Base-by-base conservation (phyloP, 2,113 vertebrate genomes). In the Buteo buteo region DNA sequence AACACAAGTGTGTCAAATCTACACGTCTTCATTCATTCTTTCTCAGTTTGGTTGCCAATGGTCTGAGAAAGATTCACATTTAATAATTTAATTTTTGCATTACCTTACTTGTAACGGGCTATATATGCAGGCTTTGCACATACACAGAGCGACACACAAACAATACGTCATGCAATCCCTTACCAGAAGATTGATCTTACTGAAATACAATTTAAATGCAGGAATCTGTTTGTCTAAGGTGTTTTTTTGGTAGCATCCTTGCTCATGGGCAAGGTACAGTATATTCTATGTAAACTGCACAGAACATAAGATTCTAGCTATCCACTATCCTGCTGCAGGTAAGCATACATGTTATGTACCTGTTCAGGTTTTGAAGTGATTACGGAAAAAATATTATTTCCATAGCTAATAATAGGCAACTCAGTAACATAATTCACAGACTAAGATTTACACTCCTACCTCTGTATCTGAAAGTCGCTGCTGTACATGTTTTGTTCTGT, bases 401-500 rank as follows among this genome's bases (percentile, higher is more conserved):
- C 36, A n/a, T 11, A 78, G 59, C 25, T 40, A 34, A 1, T 13
- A 55, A 45, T 3, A 74, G 47, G 21, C 28, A 96, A 44, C 29
- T 72, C 31, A 28, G 73, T 7, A 73, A 21, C 12, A 34, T 69
- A 31, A 86, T 50, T 34, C 49, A 69, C 29, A 19, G 65, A 45
- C 11, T 36, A 29, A 91, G 38, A 36, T n/a, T 18, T 28, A 10
- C 55, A 49, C 61, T 57, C 87, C 34, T 97, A 99, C 99, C 99
- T 99, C 99, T 5, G 99, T 99, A 96, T 99, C 99, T 4, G 99
- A 99, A 42, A 99, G 99, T 76, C 99, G 98, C 93, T 99, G 99
- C 88, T 99, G 99, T 45, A 98, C 99, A 19, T 99, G 99, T 96
- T 99, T 99, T 76, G 99, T 98, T 93, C 99, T 98, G 50, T 98